Conservation (phyloP, 1,140 invertebrate species). For the Drosophila simulans region DNA sequence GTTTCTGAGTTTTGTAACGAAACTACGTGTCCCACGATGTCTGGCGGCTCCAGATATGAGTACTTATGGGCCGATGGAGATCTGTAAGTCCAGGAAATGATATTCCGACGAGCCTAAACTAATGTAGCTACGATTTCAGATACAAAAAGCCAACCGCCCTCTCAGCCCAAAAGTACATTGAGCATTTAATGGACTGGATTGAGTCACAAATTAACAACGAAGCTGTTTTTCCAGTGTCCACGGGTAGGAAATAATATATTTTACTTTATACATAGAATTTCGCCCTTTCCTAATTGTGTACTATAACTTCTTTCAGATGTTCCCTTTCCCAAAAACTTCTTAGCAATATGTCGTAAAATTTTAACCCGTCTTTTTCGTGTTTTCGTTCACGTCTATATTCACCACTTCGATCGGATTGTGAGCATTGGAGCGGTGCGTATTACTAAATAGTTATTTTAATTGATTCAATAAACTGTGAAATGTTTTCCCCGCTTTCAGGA, state of each 20-base stretch:
- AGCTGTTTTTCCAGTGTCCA: slow-evolving; percentile 92
- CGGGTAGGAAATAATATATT: slow-evolving; percentile 36
- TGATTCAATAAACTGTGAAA: not conserved
- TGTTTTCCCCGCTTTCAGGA: slow-evolving; percentile 87
- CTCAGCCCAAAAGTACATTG: slow-evolving; percentile 95
- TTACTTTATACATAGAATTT: too few relatives aligned
- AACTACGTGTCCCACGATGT: slow-evolving; percentile 95
- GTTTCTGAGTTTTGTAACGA: slow-evolving; percentile 95
- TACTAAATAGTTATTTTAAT: not conserved
- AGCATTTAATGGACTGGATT: slow-evolving; percentile 97
- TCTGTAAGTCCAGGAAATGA: slow-evolving; percentile 62
- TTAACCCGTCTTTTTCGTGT: slow-evolving; percentile 40
- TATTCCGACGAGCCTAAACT: too few relatives aligned
- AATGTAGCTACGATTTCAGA: slow-evolving; percentile 31
- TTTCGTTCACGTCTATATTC: slow-evolving; percentile 39
- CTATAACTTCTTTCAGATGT: slow-evolving; percentile 11
- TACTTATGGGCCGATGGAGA: slow-evolving; percentile 97
- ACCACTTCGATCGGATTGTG: slow-evolving; percentile 32
- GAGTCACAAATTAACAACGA: slow-evolving; percentile 97
- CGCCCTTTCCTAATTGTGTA: too few relatives aligned
- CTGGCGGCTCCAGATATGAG: slow-evolving; percentile 94
- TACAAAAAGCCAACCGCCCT: slow-evolving; percentile 96
- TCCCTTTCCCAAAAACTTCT: slow-evolving; percentile 37
- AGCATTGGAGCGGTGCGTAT: slow-evolving; percentile 37
- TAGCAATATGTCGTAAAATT: slow-evolving; percentile 34